These are phyloP conservation scores for Oryzias curvinotus DNA, from an alignment of 2,113 vertebrate genomes.

Conservation along the genomic window DNA sequence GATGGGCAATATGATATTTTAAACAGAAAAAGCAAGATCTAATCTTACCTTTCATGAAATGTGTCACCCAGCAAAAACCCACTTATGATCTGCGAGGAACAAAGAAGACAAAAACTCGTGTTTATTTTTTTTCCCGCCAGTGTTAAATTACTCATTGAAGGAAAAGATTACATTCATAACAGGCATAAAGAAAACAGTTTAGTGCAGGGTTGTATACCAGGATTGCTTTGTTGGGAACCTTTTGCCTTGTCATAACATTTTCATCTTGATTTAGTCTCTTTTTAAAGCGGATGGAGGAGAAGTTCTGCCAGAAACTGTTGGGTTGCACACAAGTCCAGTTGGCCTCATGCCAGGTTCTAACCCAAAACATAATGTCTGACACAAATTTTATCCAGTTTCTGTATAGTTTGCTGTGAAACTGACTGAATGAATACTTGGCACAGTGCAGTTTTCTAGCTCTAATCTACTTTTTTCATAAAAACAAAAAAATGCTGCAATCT, in stretches of 20 bases:
- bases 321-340: conserved; percentile 45
- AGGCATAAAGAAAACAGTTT: conserved; percentile 1
- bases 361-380: neutral
- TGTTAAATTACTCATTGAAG: neutral
- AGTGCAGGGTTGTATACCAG: neutral
- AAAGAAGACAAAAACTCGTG: conserved; percentile 16
- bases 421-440: too few species aligned
- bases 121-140: conserved; percentile 1
- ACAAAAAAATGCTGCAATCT: too few species aligned
- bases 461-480: too few species aligned
- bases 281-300: neutral
- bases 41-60: conserved; percentile 70
- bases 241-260: neutral
- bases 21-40: conserved; percentile 9
- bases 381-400: conserved; percentile 6
- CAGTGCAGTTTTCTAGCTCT: too few species aligned
- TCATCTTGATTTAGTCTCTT: too few species aligned
- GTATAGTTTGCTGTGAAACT: neutral
- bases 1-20: conserved; percentile 14
- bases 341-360: conserved; percentile 20
- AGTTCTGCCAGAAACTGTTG: conserved; percentile 51
- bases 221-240: neutral
- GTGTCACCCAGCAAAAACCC: conserved; percentile 48
- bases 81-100: conserved; percentile 53
- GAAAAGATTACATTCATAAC: conserved; percentile 8